Evolutionary conservation across 2,888 invertebrate genomes (phyloP).

Genomic region (Dexiosoma caninum): DNA sequence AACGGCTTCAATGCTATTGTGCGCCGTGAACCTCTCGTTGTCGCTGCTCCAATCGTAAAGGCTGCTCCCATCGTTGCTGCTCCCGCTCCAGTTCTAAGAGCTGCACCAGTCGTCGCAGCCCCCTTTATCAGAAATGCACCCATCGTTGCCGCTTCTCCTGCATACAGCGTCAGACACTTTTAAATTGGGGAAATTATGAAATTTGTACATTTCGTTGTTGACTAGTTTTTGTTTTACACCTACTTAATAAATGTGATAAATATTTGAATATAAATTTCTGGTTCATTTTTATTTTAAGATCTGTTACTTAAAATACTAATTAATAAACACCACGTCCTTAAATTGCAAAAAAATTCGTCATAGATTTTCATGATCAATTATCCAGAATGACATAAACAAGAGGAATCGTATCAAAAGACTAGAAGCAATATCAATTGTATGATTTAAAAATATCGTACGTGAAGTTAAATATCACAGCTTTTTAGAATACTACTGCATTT

Average conservation of each 20-base stretch:
- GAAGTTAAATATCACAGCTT: no score
- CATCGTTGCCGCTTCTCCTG: conserved; percentile 56
- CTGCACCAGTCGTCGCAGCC: conserved; percentile 68
- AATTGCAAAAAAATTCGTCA: no score
- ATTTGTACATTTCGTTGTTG: conserved; percentile 66
- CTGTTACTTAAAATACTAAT: no score
- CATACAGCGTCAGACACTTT: conserved; percentile 48
- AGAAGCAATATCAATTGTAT: no score
- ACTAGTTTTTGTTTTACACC: conserved; percentile 51
- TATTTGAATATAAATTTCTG: conserved; percentile 22
- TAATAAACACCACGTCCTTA: no score
- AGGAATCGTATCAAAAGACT: no score
- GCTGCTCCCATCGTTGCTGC: conserved; percentile 61
- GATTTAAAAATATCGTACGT: no score
- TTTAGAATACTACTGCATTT: no score
- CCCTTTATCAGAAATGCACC: conserved; percentile 45
- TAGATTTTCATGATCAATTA: no score
- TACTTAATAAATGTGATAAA: conserved; percentile 58
- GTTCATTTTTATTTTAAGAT: background rate
- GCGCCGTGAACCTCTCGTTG: conserved; percentile 67
- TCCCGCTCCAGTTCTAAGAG: conserved; percentile 64
- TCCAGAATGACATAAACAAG: no score
- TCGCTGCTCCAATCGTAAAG: conserved; percentile 60
- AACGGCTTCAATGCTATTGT: conserved; percentile 77
- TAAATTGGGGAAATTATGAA: conserved; percentile 65